A percentile compares a stretch with the other conserved stretches of the same genome.
phyloP scores from a whole-genome alignment of 2,113 vertebrate species.

The Corydoras maculifer region DNA sequence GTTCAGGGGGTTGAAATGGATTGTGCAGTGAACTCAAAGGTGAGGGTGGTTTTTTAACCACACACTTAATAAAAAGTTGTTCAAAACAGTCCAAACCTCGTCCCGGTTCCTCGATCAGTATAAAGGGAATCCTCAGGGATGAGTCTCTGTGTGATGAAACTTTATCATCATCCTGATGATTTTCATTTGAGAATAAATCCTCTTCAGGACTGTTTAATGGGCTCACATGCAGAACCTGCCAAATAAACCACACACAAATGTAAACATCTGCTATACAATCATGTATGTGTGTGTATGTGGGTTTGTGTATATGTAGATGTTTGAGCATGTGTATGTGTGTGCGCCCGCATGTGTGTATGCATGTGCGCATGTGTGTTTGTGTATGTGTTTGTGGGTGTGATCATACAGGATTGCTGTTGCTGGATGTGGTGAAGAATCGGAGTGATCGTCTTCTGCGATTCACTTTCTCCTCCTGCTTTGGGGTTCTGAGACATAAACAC shows the following conservation, averaged over 20 bases:
- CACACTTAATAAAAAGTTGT: no score
- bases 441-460: slow-evolving; percentile 39
- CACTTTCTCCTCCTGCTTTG: slow-evolving; percentile 24
- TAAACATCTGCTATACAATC: neutral
- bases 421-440: slow-evolving; percentile 41
- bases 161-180: no score
- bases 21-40: no score
- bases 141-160: neutral
- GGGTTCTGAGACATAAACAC: slow-evolving; percentile 25
- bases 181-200: no score
- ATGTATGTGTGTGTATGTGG: neutral
- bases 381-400: neutral
- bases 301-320: no score
- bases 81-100: neutral
- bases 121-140: slow-evolving; percentile 7
- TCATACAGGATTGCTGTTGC: slow-evolving; percentile 34
- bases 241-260: neutral
- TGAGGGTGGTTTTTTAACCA: no score
- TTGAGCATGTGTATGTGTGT: no score
- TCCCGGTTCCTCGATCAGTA: slow-evolving; percentile 18
- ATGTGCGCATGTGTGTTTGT: no score
- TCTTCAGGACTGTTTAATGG: slow-evolving; percentile 6
- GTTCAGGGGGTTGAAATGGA: no score
- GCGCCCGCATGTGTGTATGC: no score
- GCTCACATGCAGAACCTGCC: neutral